Evolutionary conservation across 2,888 invertebrate species (phyloP).

Genomic region (Polietes domitor): DNA sequence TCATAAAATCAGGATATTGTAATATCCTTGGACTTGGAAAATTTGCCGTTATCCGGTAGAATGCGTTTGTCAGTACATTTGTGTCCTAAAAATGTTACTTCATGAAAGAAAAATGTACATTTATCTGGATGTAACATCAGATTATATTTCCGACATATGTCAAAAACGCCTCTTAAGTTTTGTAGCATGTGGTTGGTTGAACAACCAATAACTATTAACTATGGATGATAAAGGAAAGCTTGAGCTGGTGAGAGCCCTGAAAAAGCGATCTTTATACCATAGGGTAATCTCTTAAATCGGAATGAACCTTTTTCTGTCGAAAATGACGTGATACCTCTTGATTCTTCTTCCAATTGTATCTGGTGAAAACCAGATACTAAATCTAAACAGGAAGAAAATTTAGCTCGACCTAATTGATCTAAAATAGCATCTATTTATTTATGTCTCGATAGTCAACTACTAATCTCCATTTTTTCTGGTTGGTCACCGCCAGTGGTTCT

Average conservation of each 20-base stretch:
- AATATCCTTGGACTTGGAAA: not conserved
- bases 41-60: not conserved
- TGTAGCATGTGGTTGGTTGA: not conserved
- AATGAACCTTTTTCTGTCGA: constrained; percentile 1
- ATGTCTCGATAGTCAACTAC: no score
- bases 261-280: not conserved
- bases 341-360: not conserved
- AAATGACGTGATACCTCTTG: not conserved
- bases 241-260: not conserved
- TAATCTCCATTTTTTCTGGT: no score
- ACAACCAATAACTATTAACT: not conserved
- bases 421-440: constrained; percentile 1
- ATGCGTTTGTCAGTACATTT: not conserved
- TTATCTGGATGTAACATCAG: not conserved
- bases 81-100: not conserved
- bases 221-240: not conserved
- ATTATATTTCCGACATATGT: not conserved
- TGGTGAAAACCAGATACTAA: not conserved
- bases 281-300: not conserved
- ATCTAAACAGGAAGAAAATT: not conserved
- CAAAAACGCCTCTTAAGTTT: not conserved
- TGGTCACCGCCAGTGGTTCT: no score
- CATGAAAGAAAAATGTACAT: not conserved
- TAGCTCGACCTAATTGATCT: not conserved
- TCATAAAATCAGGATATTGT: not conserved